Evolutionary conservation across 2,113 vertebrate genomes (phyloP).

Genomic region (Ctenomys sociabilis): DNA sequence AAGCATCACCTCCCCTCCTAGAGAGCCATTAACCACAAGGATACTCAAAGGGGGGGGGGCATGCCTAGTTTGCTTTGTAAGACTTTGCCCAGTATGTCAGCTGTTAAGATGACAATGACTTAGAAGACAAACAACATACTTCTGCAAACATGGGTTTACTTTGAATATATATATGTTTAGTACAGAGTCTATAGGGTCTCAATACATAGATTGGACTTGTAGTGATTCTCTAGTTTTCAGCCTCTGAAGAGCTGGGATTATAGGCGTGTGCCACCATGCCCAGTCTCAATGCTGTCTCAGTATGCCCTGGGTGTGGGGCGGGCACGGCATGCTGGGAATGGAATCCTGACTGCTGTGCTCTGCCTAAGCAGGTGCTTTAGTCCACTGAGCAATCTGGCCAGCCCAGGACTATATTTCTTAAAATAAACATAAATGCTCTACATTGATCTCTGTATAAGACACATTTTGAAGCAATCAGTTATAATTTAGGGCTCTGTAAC

Average conservation of each 20-base stretch:
- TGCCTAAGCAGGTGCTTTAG: too few relatives aligned
- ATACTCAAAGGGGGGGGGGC: background rate
- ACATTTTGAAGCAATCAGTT: conserved; percentile 10
- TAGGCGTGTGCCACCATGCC: too few relatives aligned
- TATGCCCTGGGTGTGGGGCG: too few relatives aligned
- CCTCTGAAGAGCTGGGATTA: too few relatives aligned
- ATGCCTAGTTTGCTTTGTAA: background rate
- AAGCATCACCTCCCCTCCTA: conserved; percentile 37
- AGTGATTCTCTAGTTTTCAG: too few relatives aligned
- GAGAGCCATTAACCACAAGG: background rate
- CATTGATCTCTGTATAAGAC: background rate
- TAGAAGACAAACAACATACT: conserved; percentile 35
- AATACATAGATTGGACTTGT: too few relatives aligned
- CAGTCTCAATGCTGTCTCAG: too few relatives aligned
- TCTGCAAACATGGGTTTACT: conserved; percentile 32
- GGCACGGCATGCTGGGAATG: too few relatives aligned
- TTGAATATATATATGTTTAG: background rate
- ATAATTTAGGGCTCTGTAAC: background rate
- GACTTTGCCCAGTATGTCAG: background rate
- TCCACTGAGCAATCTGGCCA: too few relatives aligned
- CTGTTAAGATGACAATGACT: background rate
- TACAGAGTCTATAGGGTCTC: too few relatives aligned
- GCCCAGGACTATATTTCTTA: background rate
- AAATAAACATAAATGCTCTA: conserved; percentile 1
- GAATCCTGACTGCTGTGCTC: too few relatives aligned